Conservation (phyloP, 2,888 invertebrate species). For the Phrixothrix hirtus region DNA sequence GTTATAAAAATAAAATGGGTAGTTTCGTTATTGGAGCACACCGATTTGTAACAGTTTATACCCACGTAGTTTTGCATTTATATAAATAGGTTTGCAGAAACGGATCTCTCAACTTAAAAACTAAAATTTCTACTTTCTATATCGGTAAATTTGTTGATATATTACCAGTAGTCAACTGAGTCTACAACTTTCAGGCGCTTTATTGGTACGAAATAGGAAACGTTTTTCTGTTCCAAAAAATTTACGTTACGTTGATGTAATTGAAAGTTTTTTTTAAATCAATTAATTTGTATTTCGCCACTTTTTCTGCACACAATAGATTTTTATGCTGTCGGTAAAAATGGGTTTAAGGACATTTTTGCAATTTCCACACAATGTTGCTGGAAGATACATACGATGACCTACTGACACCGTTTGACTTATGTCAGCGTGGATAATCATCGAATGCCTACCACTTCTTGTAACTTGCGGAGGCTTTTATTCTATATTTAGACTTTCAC, state of each 20-base stretch:
- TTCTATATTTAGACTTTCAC: conserved; percentile 30
- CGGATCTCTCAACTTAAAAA: conserved; percentile 8
- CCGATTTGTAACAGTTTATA: conserved; percentile 18
- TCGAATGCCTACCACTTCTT: conserved; percentile 20
- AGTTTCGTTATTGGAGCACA: conserved; percentile 12
- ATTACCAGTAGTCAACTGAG: not conserved
- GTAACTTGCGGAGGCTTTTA: conserved; percentile 18
- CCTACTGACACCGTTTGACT: conserved; percentile 31
- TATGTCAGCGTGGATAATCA: conserved; percentile 30
- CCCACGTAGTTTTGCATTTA: conserved; percentile 16
- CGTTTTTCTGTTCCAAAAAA: no score
- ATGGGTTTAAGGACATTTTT: conserved; percentile 12
- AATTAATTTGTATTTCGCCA: no score
- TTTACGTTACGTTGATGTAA: no score
- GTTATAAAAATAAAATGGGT: conserved; percentile 1
- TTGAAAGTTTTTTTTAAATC: no score
- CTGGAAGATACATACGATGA: conserved; percentile 23
- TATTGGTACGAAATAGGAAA: not conserved
- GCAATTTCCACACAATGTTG: conserved; percentile 23
- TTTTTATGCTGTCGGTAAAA: no score
- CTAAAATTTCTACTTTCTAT: conserved; percentile 22
- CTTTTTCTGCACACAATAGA: no score
- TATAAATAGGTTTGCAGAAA: conserved; percentile 19
- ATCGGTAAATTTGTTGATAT: conserved; percentile 12
- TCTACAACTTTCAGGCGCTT: not conserved